Base-by-base conservation (phyloP, 2,888 invertebrate genomes). In the Euphydryas editha region DNA sequence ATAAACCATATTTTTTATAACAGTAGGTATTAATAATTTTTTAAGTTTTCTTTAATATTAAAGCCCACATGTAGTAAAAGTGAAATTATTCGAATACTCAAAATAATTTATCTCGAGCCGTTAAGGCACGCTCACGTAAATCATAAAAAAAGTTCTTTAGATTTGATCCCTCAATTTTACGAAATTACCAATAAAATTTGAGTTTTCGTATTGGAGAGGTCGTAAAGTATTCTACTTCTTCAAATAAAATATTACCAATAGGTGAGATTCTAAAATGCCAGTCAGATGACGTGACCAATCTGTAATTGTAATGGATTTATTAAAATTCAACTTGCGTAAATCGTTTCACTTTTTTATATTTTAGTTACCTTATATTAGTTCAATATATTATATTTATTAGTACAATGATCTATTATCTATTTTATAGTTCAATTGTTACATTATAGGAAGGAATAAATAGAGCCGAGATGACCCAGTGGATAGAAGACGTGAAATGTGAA, bases 131-230 rank as follows among this genome's bases (percentile, higher is more conserved):
- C 60, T 70, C 72, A 73, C 72, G 72, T 73, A 70, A 67, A 78
- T 77, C 80, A 75, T 85, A 85, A 83, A 85, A 44, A 80, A 73
- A 75, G 72, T 81, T 81, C 78, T 75, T 69, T 70, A 72, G 73
- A 73, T 74, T 75, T 75, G 72, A 78, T 81, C 81, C 79, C 78
- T 79, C 78, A 78, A 85, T 84, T 83, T 80, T 74, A 74, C 72
- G 67, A 79, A 81, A 86, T 81, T 78, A 81, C 79, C 82, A 71
- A 84, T 87, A 87, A 88, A 88, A 81, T 85, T 82, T 82, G 79
- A 84, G 79, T 81, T 83, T 80, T 85, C 82, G 76, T 83, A 81
- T 83, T 75, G 76, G 57, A 73, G 80, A 78, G 74, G 75, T 79
- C 81, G 79, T 90, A 88, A 90, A 90, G 73, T 77, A 83, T 80